Percentiles rank a stretch among this genome's conserved stretches.
These are phyloP conservation scores for Rhopalosiphum maidis DNA, from an alignment of 1,140 invertebrate genomes.

Conservation along the genomic window DNA sequence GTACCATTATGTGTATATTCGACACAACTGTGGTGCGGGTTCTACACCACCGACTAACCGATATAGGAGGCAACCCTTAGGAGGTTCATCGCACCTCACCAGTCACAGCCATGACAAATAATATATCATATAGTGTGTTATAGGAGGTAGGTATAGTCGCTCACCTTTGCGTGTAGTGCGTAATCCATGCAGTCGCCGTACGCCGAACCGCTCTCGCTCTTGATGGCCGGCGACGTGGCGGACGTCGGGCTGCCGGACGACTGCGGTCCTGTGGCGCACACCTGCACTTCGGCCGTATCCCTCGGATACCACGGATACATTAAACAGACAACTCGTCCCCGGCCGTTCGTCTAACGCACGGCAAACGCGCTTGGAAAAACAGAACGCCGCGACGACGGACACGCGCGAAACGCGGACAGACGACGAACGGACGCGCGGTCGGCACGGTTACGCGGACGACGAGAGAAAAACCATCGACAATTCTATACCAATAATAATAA, in stretches of 20 bases:
- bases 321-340: not conserved
- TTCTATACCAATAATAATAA: too few relatives aligned
- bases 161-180: conserved; percentile 47
- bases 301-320: conserved; percentile 56
- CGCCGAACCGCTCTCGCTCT: conserved; percentile 51
- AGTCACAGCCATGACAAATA: too few relatives aligned
- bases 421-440: not conserved
- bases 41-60: too few relatives aligned
- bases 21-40: too few relatives aligned
- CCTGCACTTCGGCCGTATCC: conserved; percentile 41
- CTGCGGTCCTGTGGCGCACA: conserved; percentile 11
- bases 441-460: not conserved
- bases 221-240: conserved; percentile 40
- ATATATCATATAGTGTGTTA: too few relatives aligned
- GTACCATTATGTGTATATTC: too few relatives aligned
- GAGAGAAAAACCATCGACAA: not conserved
- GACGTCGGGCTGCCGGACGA: conserved; percentile 25
- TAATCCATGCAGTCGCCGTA: conserved; percentile 56
- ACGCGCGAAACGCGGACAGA: not conserved
- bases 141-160: too few relatives aligned
- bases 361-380: not conserved
- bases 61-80: too few relatives aligned
- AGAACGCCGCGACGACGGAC: not conserved
- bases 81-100: too few relatives aligned
- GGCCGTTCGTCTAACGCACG: not conserved